Evolutionary conservation across 2,113 vertebrate species (phyloP).

Genomic region (Apistogramma diplotaenia): DNA sequence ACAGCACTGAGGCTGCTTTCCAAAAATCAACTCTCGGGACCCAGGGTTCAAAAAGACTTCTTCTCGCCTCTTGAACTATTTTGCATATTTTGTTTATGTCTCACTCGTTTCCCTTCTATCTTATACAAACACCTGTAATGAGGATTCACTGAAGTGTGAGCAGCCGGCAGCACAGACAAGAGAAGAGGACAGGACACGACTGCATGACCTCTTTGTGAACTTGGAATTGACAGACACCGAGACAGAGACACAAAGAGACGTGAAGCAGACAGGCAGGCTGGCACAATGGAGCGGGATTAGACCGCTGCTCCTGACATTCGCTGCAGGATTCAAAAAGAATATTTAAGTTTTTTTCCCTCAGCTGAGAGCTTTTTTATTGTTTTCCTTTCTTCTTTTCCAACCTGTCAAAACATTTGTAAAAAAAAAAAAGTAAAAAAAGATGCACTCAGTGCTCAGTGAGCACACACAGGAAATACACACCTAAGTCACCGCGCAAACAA

Average conservation of each 20-base stretch:
- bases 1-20: slow-evolving; percentile 10
- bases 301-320: not conserved
- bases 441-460: not conserved
- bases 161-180: not conserved
- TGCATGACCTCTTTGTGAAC: slow-evolving; percentile 33
- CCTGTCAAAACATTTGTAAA: slow-evolving; percentile 5
- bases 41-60: slow-evolving; percentile 33
- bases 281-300: not conserved
- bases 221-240: slow-evolving; percentile 1
- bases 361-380: slow-evolving; percentile 9
- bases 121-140: slow-evolving; percentile 57
- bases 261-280: slow-evolving; percentile 10
- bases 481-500: not conserved
- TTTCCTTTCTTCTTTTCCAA: not conserved
- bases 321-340: slow-evolving; percentile 21
- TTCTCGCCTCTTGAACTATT: slow-evolving; percentile 37
- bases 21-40: slow-evolving; percentile 14
- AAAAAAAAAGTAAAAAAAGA: not conserved
- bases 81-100: slow-evolving; percentile 32
- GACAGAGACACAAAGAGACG: not conserved
- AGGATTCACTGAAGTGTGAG: not conserved
- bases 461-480: not conserved
- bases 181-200: not conserved
- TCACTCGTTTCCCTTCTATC: slow-evolving; percentile 17
- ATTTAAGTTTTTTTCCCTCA: not conserved